phyloP scores from a whole-genome alignment of 2,113 vertebrate genomes.

The Engraulis encrasicolus region DNA sequence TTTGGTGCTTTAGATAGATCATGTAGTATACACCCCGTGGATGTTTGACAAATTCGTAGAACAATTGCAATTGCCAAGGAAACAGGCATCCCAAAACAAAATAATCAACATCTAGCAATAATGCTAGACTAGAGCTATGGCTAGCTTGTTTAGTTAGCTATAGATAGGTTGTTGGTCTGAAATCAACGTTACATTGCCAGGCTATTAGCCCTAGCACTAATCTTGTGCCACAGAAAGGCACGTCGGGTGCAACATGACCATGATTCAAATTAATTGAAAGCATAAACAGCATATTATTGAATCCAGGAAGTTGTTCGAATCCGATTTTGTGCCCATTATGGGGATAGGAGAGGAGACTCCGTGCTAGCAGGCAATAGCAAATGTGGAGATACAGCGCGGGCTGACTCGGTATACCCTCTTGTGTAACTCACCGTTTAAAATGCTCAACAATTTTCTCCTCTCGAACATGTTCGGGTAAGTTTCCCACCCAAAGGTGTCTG shows the following conservation, averaged over 20 bases:
- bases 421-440: slow-evolving; percentile 95
- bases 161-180: neutral
- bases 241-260: neutral
- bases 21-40: neutral
- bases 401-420: slow-evolving; percentile 57
- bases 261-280: neutral
- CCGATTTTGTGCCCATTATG: neutral
- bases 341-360: neutral
- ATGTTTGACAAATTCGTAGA: neutral
- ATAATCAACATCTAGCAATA: neutral
- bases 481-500: slow-evolving; percentile 99
- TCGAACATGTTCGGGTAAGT: slow-evolving; percentile 98
- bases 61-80: neutral
- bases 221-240: neutral
- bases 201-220: neutral
- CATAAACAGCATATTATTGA: neutral
- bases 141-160: neutral
- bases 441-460: slow-evolving; percentile 99
- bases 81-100: neutral
- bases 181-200: neutral
- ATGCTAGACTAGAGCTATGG: neutral
- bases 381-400: slow-evolving; percentile 58
- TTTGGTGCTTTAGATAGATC: neutral
- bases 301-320: neutral
- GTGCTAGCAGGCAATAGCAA: neutral